phyloP scores from a whole-genome alignment of 2,113 vertebrate genomes.

The Heptranchias perlo region DNA sequence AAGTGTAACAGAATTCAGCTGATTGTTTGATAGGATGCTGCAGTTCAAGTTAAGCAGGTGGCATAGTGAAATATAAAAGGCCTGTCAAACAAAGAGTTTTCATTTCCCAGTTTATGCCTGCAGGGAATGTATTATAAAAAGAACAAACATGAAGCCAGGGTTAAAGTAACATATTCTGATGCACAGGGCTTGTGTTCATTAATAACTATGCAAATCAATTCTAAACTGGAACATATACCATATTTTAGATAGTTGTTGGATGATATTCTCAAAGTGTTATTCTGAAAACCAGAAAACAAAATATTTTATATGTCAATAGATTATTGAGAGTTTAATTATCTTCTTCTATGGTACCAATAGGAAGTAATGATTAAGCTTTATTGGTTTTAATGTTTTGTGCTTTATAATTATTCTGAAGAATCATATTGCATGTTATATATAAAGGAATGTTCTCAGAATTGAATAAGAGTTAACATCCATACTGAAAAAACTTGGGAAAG shows the following conservation, averaged over 20 bases:
- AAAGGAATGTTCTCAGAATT: neutral
- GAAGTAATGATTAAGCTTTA: neutral
- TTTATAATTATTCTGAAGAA: neutral
- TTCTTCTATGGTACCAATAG: neutral
- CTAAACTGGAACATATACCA: constrained; percentile 42
- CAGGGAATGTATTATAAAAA: constrained; percentile 57
- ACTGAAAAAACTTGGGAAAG: neutral
- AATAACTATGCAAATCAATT: constrained; percentile 55
- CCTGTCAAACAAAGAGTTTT: constrained; percentile 54
- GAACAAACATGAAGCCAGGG: constrained; percentile 36
- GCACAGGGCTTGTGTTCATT: constrained; percentile 46
- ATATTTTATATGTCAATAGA: neutral
- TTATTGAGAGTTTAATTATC: neutral
- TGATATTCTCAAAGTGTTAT: neutral
- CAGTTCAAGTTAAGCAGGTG: constrained; percentile 56
- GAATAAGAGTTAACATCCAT: neutral
- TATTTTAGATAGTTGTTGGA: neutral
- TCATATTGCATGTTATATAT: neutral
- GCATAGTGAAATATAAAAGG: constrained; percentile 53
- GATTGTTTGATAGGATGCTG: constrained; percentile 48
- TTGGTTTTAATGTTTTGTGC: neutral
- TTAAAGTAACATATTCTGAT: constrained; percentile 47
- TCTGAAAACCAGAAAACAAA: constrained; percentile 24
- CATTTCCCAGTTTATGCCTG: constrained; percentile 55
- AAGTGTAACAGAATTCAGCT: constrained; percentile 37